Evolutionary conservation across 2,797 vertebrate genomes (phyloP), one percentile per base, ranked within the genome.

Genomic region (Acipenser oxyrinchus): DNA sequence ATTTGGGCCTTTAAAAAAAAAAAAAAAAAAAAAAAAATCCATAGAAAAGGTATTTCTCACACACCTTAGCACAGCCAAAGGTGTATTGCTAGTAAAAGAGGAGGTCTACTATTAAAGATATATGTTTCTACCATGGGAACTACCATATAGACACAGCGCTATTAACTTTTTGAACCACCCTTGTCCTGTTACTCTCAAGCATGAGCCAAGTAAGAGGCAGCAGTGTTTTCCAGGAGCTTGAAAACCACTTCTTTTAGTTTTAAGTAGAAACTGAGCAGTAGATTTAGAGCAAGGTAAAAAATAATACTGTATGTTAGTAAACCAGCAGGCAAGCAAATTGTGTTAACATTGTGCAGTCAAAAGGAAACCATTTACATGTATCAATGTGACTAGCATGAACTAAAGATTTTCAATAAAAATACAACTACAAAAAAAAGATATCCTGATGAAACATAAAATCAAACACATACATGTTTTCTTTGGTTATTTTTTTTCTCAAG

Each of bases 341-440:
- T 71, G 75, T 84, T 83, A 84, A 80, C 73, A 76, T 66, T 77
- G 70, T 68, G 73, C 65, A 78, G 74, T 79, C 50, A 75, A 64
- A 78, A 66, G 68, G 6, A 66, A 60, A 61, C 48, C 18, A 57
- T 13, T 57, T 13, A 49, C 23, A n/a, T 48, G 53, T 48, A 9
- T 57, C 11, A 57, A 66, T 23, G 48, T 15, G 55, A 60, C 58
- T 60, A 6, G 4, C 6, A 8, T 23, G 9, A 10, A 6, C 60
- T 23, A 37, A 61, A 61, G n/a, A 15, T 7, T 10, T 51, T 15
- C 8, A 64, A 13, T 7, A 23, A 18, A 12, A 52, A 13, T 52
- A 11, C 4, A 6, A 11, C 11, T 51, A 51, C n/a, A 11, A 60
- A 7, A 15, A n/a, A 49, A 63, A 3, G 15, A n/a, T 2, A 13